Evolutionary conservation across 1,140 invertebrate species (phyloP).

Genomic region (Thaumatotibia leucotreta): DNA sequence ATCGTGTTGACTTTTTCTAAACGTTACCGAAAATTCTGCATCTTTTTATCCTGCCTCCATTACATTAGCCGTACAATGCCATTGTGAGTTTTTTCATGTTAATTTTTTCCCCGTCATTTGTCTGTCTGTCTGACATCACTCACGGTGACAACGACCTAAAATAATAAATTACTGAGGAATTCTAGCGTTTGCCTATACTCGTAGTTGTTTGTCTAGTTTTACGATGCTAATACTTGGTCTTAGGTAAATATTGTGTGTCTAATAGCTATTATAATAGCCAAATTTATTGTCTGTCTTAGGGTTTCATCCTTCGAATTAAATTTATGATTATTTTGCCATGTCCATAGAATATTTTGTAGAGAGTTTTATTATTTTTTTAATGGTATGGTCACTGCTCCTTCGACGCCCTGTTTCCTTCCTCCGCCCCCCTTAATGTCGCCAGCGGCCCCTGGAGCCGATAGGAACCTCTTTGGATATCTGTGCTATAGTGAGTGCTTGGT

Average conservation of each 20-base stretch:
- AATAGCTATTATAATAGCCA: background rate
- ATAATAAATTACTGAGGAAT: constrained; percentile 65
- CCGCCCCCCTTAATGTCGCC: too few relatives aligned
- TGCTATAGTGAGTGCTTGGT: too few relatives aligned
- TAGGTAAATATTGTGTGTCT: constrained; percentile 3
- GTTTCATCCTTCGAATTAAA: background rate
- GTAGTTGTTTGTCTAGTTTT: constrained; percentile 36
- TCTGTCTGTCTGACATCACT: constrained; percentile 59
- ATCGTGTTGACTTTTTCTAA: constrained; percentile 29
- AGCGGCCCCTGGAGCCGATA: too few relatives aligned
- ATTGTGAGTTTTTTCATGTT: constrained; percentile 53
- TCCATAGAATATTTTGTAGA: too few relatives aligned
- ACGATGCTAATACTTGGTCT: constrained; percentile 19
- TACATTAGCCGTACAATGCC: constrained; percentile 52
- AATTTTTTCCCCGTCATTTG: constrained; percentile 52
- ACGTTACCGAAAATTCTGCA: constrained; percentile 37
- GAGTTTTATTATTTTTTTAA: too few relatives aligned
- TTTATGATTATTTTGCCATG: background rate
- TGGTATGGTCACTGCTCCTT: too few relatives aligned
- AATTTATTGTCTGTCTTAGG: background rate
- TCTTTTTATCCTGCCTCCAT: constrained; percentile 47
- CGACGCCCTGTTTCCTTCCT: too few relatives aligned
- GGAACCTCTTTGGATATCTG: too few relatives aligned
- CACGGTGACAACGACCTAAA: constrained; percentile 65
- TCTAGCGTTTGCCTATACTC: constrained; percentile 47